Evolutionary conservation across 2,113 vertebrate species (phyloP).

Genomic region (Alaudala cheleensis): DNA sequence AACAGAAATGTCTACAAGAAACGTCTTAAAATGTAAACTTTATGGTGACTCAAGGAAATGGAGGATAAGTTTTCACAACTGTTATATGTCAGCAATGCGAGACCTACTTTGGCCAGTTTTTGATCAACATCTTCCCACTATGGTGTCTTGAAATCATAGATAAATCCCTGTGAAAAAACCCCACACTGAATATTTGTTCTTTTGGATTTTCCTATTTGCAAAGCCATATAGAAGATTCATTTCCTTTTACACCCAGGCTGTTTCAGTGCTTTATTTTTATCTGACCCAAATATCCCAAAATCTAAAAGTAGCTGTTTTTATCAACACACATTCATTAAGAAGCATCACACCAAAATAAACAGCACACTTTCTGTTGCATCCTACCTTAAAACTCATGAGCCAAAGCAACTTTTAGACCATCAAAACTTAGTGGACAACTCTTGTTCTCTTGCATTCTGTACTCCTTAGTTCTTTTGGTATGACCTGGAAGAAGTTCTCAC

Average conservation of each 20-base stretch:
- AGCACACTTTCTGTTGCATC: neutral
- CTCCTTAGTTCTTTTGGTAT: neutral
- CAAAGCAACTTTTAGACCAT: neutral
- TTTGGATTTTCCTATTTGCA: neutral
- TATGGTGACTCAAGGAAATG: neutral
- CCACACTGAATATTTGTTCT: neutral
- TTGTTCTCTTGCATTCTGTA: neutral
- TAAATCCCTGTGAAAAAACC: neutral
- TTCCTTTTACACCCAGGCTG: neutral
- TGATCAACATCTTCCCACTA: neutral
- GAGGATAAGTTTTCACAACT: neutral
- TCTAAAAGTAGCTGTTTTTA: neutral
- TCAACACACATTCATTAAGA: neutral
- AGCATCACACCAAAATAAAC: neutral
- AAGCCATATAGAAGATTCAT: neutral
- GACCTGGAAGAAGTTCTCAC: neutral
- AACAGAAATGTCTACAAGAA: neutral
- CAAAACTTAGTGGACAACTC: neutral
- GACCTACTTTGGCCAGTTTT: neutral
- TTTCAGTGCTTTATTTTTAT: neutral
- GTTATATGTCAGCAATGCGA: neutral
- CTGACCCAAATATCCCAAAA: neutral
- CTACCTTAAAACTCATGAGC: neutral
- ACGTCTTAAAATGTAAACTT: neutral
- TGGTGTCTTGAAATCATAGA: neutral